These are phyloP conservation scores for Ostrea denselamellosa DNA, from an alignment of 1,140 invertebrate genomes.

Conservation along the genomic window DNA sequence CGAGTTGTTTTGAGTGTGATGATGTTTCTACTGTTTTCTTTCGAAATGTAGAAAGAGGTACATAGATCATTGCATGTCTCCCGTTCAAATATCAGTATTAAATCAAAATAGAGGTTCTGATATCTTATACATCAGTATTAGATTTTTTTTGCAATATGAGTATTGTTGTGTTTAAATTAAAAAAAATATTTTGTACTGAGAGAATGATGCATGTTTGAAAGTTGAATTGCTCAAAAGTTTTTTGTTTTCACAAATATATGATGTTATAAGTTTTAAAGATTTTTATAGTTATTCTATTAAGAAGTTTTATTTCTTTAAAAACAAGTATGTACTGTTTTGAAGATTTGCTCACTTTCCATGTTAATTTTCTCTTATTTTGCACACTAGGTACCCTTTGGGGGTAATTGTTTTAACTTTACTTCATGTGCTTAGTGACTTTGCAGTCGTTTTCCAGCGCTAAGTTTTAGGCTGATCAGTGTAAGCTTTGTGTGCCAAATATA, in stretches of 20 bases:
- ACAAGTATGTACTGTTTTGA: neutral
- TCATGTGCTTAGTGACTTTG: neutral
- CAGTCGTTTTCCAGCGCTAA: neutral
- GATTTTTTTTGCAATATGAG: slow-evolving; percentile 25
- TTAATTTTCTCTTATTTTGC: neutral
- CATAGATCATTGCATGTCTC: neutral
- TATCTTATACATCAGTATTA: slow-evolving; percentile 3
- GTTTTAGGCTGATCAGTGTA: neutral
- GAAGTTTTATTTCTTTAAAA: neutral
- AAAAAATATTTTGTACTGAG: neutral
- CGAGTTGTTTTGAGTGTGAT: neutral
- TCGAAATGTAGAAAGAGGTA: neutral
- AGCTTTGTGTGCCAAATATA: slow-evolving; percentile 28
- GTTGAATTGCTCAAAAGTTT: slow-evolving; percentile 19
- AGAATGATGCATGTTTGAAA: slow-evolving; percentile 13
- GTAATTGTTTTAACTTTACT: neutral
- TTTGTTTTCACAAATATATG: neutral
- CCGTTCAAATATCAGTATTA: slow-evolving; percentile 23
- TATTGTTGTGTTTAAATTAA: neutral
- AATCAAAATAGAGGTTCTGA: neutral
- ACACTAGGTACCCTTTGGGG: neutral
- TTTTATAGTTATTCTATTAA: neutral
- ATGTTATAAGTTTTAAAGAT: neutral
- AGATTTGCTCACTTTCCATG: neutral
- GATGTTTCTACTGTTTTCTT: neutral